These are phyloP conservation scores for Pitta sordida DNA, from an alignment of 2,113 vertebrate species.

Conservation along the genomic window DNA sequence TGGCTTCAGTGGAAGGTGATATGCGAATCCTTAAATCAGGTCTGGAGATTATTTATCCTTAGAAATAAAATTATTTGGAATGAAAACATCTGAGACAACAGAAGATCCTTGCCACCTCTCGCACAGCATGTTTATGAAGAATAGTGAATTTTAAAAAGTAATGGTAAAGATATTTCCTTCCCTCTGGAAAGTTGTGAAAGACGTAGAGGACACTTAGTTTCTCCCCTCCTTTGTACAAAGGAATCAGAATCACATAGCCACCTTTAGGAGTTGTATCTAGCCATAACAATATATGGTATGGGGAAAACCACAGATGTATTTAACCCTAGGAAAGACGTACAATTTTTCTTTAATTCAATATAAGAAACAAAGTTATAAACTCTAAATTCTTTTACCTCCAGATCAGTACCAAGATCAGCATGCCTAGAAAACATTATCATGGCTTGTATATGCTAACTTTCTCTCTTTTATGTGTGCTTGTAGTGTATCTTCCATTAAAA, in stretches of 20 bases:
- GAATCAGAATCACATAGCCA: background rate
- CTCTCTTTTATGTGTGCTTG: constrained; percentile 14
- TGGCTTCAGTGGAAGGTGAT: background rate
- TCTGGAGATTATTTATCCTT: background rate
- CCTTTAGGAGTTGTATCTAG: background rate
- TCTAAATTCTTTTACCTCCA: background rate
- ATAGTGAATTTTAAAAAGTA: background rate
- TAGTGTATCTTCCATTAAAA: constrained; percentile 38
- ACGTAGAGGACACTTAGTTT: background rate
- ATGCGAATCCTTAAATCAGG: background rate
- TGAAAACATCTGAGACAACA: background rate
- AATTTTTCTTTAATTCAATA: background rate
- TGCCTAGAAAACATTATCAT: background rate
- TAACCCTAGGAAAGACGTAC: background rate
- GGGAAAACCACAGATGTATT: background rate
- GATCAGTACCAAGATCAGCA: background rate
- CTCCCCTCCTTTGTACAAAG: background rate
- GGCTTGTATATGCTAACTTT: constrained; percentile 29
- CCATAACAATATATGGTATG: background rate
- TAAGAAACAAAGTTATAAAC: background rate
- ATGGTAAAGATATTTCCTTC: background rate
- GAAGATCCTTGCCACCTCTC: background rate
- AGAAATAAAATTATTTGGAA: background rate
- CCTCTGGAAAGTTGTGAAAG: background rate
- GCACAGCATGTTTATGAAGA: background rate